Evolutionary conservation across 1,140 invertebrate genomes (phyloP).

Genomic region (Drosophila setifemur): DNA sequence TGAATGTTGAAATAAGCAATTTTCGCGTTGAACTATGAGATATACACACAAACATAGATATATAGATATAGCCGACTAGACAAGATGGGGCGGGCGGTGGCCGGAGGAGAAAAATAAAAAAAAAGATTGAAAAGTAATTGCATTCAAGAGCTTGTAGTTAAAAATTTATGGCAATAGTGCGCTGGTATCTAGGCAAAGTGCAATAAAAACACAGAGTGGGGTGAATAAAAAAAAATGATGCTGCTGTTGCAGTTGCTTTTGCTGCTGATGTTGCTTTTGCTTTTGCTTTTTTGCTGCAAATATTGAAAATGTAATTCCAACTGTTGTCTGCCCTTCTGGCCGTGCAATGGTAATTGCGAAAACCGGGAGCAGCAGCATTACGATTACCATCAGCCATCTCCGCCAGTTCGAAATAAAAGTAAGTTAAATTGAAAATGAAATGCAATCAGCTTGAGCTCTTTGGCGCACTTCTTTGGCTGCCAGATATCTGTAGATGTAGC

Average conservation of each 20-base stretch:
- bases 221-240: slow-evolving; percentile 52
- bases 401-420: slow-evolving; percentile 62
- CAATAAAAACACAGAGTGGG: slow-evolving; percentile 16
- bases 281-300: slow-evolving; percentile 34
- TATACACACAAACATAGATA: slow-evolving; percentile 23
- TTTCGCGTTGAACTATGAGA: slow-evolving; percentile 57
- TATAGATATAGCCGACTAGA: slow-evolving; percentile 21
- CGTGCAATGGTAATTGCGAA: slow-evolving; percentile 62
- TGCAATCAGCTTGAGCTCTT: slow-evolving; percentile 73
- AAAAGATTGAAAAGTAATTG: slow-evolving; percentile 80
- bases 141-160: slow-evolving; percentile 78
- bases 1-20: slow-evolving; percentile 80
- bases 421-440: slow-evolving; percentile 77
- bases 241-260: slow-evolving; percentile 23
- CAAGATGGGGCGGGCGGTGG: slow-evolving; percentile 9
- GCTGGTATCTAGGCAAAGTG: slow-evolving; percentile 58
- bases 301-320: slow-evolving; percentile 78
- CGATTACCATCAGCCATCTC: slow-evolving; percentile 1
- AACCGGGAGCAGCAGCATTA: slow-evolving; percentile 27
- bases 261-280: slow-evolving; percentile 25
- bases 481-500: background rate
- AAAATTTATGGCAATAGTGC: slow-evolving; percentile 73
- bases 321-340: slow-evolving; percentile 31
- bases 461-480: slow-evolving; percentile 41
- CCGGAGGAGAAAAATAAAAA: slow-evolving; percentile 22